Evolutionary conservation across 2,113 vertebrate genomes (phyloP).

Genomic region (Oreochromis spilurus): DNA sequence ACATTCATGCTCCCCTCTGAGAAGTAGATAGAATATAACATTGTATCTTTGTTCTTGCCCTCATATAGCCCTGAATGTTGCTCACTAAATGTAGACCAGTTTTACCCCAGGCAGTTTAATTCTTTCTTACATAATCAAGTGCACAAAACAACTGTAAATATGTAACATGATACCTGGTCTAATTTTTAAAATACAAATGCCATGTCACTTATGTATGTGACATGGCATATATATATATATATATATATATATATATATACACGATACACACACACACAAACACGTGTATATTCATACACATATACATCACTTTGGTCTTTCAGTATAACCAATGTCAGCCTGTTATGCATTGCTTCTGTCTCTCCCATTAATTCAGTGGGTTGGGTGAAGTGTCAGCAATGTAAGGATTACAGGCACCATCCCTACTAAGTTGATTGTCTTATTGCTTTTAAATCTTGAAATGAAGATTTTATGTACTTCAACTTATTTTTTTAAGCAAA

Average conservation of each 20-base stretch:
- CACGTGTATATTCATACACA: too few relatives aligned
- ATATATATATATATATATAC: background rate
- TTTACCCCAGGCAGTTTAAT: background rate
- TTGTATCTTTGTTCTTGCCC: background rate
- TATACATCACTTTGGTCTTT: background rate
- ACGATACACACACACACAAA: rapidly evolving
- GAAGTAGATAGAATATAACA: background rate
- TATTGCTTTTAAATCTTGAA: background rate
- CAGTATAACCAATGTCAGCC: background rate
- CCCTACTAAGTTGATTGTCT: background rate
- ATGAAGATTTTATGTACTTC: background rate
- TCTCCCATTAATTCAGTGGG: background rate
- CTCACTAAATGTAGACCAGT: background rate
- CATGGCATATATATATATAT: background rate
- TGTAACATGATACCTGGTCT: background rate
- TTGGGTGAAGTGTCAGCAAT: background rate
- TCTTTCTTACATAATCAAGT: background rate
- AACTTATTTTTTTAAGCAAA: background rate
- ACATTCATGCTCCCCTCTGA: background rate
- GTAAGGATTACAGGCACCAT: background rate
- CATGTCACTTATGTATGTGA: background rate
- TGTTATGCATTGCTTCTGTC: background rate
- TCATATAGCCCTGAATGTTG: background rate
- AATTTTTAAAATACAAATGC: background rate
- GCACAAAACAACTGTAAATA: background rate